Percentiles rank a stretch among this genome's conserved stretches.
phyloP scores from a whole-genome alignment of 2,113 vertebrate species.

The Crotalus helleri region DNA sequence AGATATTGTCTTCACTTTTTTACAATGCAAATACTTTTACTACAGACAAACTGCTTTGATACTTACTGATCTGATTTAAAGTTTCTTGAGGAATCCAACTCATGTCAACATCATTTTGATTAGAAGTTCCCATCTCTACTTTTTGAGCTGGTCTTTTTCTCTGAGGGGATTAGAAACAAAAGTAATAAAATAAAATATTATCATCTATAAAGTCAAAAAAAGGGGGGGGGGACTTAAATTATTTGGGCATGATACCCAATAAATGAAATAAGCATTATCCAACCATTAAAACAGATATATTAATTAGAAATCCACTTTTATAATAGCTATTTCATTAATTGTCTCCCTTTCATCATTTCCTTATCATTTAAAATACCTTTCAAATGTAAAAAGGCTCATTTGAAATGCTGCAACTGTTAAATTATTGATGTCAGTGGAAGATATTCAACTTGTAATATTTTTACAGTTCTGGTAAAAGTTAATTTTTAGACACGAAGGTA shows the following conservation, averaged over 20 bases:
- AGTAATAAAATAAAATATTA: slow-evolving; percentile 3
- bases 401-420: not conserved
- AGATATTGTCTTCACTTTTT: not conserved
- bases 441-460: not conserved
- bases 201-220: not conserved
- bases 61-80: slow-evolving; percentile 97
- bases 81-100: slow-evolving; percentile 99
- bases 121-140: slow-evolving; percentile 95
- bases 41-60: not conserved
- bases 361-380: not conserved
- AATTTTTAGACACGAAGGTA: not conserved
- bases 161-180: slow-evolving; percentile 61
- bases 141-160: slow-evolving; percentile 89
- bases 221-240: not conserved
- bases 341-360: not conserved
- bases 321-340: not conserved
- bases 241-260: not conserved
- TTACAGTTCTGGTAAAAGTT: not conserved
- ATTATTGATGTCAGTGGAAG: not conserved
- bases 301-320: not conserved
- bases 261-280: not conserved
- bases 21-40: not conserved
- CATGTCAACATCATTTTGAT: slow-evolving; percentile 94
- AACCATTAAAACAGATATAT: not conserved
- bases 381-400: not conserved